phyloP scores from a whole-genome alignment of 2,797 vertebrate species.

The Enteromius paludinosus region DNA sequence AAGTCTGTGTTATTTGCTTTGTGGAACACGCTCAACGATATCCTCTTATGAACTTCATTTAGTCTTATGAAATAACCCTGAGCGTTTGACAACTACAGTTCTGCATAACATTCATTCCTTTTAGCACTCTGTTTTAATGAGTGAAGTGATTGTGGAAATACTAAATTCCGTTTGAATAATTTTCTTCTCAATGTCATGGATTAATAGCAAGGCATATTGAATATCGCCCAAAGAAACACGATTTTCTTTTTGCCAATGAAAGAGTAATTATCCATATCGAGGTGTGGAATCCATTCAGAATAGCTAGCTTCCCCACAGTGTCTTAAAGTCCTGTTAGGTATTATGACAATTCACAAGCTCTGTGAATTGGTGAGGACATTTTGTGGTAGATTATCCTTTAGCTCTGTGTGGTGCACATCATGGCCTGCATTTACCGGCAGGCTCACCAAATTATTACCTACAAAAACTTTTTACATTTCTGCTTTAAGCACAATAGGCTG shows the following conservation, averaged over 20 bases:
- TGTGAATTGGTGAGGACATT: background rate
- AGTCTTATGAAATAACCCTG: constrained; percentile 13
- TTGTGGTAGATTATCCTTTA: background rate
- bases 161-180: constrained; percentile 3
- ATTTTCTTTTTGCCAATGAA: constrained; percentile 8
- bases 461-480: background rate
- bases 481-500: background rate
- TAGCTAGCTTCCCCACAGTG: background rate
- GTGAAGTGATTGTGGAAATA: constrained; percentile 10
- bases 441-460: constrained; percentile 2
- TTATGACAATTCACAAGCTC: constrained; percentile 19
- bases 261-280: background rate
- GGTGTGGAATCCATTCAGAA: constrained; percentile 1
- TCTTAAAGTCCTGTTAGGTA: background rate
- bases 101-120: constrained; percentile 22
- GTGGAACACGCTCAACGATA: background rate
- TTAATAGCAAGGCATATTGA: constrained; percentile 2
- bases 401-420: background rate
- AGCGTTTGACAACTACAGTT: constrained; percentile 7
- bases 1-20: background rate
- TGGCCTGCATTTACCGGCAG: constrained; percentile 12
- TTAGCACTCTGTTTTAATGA: constrained; percentile 10
- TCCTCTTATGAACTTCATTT: background rate
- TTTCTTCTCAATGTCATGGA: background rate
- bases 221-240: background rate